A percentile compares a stretch with the other conserved stretches of the same genome.
Evolutionary conservation across 2,113 vertebrate genomes (phyloP).

Genomic region (Pycnonotus jocosus): DNA sequence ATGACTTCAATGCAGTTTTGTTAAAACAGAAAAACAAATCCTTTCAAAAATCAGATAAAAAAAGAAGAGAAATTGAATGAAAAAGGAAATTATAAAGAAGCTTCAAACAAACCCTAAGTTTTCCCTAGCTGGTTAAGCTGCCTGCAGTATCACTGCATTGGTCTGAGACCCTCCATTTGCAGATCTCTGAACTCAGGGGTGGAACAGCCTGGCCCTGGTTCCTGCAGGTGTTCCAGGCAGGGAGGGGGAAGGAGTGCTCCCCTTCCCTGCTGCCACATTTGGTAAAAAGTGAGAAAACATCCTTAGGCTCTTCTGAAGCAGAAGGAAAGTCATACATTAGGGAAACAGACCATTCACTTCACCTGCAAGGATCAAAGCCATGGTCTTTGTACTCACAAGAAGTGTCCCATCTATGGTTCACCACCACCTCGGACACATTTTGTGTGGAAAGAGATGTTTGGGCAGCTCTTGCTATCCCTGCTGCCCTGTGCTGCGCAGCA

Average conservation of each 20-base stretch:
- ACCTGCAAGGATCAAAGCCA: fast-evolving
- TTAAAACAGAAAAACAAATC: background rate
- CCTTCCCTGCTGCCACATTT: background rate
- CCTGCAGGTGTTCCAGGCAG: background rate
- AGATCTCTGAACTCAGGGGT: background rate
- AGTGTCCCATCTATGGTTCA: background rate
- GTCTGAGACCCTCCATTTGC: background rate
- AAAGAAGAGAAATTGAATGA: background rate
- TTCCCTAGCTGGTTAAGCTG: background rate
- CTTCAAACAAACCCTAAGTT: background rate
- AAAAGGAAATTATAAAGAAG: background rate
- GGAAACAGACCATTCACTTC: fast-evolving
- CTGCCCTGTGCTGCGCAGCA: background rate
- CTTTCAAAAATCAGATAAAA: background rate
- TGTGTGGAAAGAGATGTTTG: background rate
- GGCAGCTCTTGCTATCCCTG: background rate
- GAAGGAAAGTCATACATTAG: background rate
- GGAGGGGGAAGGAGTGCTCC: fast-evolving
- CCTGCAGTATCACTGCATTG: background rate
- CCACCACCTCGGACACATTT: background rate
- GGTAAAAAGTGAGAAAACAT: background rate
- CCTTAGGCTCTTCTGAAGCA: background rate
- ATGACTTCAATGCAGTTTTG: background rate
- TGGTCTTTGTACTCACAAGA: background rate
- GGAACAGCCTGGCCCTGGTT: background rate